Evolutionary conservation across 2,888 invertebrate species (phyloP).

Genomic region (Tinea trinotella): DNA sequence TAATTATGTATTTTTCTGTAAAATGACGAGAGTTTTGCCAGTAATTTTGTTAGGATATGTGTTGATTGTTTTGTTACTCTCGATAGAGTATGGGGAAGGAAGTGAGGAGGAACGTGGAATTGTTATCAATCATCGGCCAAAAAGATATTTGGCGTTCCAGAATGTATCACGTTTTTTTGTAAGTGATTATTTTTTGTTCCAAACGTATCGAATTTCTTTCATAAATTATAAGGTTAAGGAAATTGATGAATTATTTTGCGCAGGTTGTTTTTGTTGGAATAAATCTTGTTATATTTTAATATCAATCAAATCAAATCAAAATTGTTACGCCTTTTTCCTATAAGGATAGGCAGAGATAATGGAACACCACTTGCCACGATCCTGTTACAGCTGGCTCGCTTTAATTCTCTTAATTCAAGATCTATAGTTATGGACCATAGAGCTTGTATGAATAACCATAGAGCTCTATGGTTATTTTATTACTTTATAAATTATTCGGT

Average conservation of each 20-base stretch:
- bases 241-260: background rate
- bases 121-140: conserved; percentile 33
- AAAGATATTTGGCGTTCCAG: conserved; percentile 40
- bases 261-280: too few species aligned
- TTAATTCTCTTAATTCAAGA: too few species aligned
- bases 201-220: conserved; percentile 15
- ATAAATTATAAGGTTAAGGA: conserved; percentile 12
- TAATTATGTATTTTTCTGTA: background rate
- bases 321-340: too few species aligned
- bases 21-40: conserved; percentile 28
- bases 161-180: conserved; percentile 51
- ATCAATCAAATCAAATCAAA: too few species aligned
- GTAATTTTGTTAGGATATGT: conserved; percentile 38
- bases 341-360: too few species aligned
- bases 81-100: conserved; percentile 37
- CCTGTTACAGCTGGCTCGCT: too few species aligned
- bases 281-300: too few species aligned
- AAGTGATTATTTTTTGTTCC: conserved; percentile 32
- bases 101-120: conserved; percentile 26
- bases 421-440: too few species aligned
- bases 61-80: conserved; percentile 31
- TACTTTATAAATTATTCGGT: too few species aligned
- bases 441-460: too few species aligned
- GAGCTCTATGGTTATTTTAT: too few species aligned
- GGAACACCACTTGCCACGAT: too few species aligned